These are phyloP conservation scores for Alexandromys fortis DNA, from an alignment of 2,113 vertebrate genomes.

Conservation along the genomic window DNA sequence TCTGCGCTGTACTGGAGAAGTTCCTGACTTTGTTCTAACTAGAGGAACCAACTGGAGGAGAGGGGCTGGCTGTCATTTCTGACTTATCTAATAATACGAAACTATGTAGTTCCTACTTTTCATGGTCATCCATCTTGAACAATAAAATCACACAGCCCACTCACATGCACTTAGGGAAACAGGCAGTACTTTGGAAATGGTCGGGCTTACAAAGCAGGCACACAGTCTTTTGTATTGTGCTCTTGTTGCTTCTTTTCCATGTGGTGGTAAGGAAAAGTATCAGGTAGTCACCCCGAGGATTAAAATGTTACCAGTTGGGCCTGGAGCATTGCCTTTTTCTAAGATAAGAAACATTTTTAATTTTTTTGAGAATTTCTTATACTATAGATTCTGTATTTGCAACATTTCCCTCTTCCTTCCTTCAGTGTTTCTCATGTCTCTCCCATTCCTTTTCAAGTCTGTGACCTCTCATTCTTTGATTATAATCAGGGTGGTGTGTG, in stretches of 20 bases:
- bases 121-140: constrained; percentile 34
- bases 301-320: not conserved
- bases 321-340: not conserved
- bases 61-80: constrained; percentile 44
- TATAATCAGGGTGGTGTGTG: not conserved
- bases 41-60: constrained; percentile 17
- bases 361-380: not conserved
- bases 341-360: not conserved
- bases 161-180: constrained; percentile 46
- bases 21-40: constrained; percentile 6
- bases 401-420: not conserved
- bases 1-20: constrained; percentile 30
- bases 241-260: not conserved
- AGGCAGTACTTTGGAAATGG: constrained; percentile 6
- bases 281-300: not conserved
- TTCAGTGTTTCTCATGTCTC: not conserved
- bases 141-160: constrained; percentile 51
- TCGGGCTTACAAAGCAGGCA: not conserved
- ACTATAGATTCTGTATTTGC: not conserved
- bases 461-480: not conserved
- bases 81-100: constrained; percentile 54
- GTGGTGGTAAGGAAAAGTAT: not conserved
- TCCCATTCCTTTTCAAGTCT: not conserved
- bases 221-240: not conserved
- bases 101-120: constrained; percentile 49